Base-by-base conservation (phyloP, 1,140 invertebrate species). In the Drosophila repleta region DNA sequence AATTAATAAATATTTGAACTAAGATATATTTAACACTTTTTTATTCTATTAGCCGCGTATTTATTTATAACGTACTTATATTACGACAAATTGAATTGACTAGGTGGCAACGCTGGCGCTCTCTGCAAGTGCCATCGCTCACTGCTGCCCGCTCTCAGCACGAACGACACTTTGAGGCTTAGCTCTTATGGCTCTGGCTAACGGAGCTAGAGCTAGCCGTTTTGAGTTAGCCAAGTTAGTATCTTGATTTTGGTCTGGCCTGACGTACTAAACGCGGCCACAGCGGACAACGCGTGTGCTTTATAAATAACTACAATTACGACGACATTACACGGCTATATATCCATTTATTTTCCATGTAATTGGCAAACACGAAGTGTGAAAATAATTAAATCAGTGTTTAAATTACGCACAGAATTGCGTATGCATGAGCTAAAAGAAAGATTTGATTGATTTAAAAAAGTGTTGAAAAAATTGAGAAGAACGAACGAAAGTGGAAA, bases 251-350 rank as follows among this genome's bases (percentile, higher is more conserved):
- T 75, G 78, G 73, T 74, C 74, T 80, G 74, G 77, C 74, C 71
- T 65, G 56, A 70, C 67, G 71, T 69, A 74, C 39, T 74, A 81
- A 76, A 57, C 77, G 58, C 77, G 82, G 63, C 62, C 63, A 74
- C 56, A 67, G 72, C 82, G 83, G 82, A 85, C 58, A 63, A 78
- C 79, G 82, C 83, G 82, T 85, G 78, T 62, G 74, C 67, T 79
- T 61, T 20, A 20, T 39, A 39, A 41, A 58, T 13, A 46, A 48
- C n/a, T 37, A 58, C 53, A 67, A 68, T 64, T 62, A 58, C 78
- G 69, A 67, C 58, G 55, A 64, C 66, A 58, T 65, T 80, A 53
- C 55, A 53, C 55, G 73, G 63, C 65, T 67, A 64, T 74, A 35
- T 77, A 65, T 56, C 74, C 62, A 62, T 66, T 81, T 63, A 52